phyloP scores from a whole-genome alignment of 1,140 invertebrate species.

The Drosophila rhopaloa region DNA sequence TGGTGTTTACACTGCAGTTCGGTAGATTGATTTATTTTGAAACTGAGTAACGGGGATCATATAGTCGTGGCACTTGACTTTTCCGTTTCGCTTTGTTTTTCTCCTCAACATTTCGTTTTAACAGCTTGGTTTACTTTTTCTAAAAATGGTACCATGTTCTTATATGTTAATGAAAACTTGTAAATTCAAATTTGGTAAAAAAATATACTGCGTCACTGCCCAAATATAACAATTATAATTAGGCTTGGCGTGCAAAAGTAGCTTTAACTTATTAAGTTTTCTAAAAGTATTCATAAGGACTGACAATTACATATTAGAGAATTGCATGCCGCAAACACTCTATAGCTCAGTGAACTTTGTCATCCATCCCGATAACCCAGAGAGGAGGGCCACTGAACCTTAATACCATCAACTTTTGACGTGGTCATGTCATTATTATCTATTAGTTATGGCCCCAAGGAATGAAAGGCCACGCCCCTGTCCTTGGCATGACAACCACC shows the following conservation, averaged over 20 bases:
- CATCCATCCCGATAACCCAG: conserved; percentile 10
- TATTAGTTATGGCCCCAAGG: conserved; percentile 54
- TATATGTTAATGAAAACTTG: too few species aligned
- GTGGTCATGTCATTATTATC: conserved; percentile 64
- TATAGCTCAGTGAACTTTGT: conserved; percentile 46
- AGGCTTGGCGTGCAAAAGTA: background rate
- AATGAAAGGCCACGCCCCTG: conserved; percentile 16
- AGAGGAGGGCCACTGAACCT: conserved; percentile 21
- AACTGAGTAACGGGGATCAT: too few species aligned
- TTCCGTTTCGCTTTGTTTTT: too few species aligned
- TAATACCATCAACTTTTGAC: conserved; percentile 39
- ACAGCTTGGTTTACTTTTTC: too few species aligned
- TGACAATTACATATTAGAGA: conserved; percentile 34
- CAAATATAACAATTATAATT: conserved; percentile 3
- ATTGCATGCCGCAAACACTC: conserved; percentile 14
- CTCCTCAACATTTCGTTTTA: too few species aligned
- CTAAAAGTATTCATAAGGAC: background rate
- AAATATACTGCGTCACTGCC: background rate
- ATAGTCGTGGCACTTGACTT: too few species aligned
- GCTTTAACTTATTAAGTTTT: conserved; percentile 18
- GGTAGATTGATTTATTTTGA: too few species aligned
- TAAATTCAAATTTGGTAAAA: too few species aligned
- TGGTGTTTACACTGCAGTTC: too few species aligned
- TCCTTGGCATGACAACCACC: background rate
- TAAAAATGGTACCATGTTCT: too few species aligned